Conservation (phyloP, 2,797 vertebrate genomes). For the Diplodus puntazzo region DNA sequence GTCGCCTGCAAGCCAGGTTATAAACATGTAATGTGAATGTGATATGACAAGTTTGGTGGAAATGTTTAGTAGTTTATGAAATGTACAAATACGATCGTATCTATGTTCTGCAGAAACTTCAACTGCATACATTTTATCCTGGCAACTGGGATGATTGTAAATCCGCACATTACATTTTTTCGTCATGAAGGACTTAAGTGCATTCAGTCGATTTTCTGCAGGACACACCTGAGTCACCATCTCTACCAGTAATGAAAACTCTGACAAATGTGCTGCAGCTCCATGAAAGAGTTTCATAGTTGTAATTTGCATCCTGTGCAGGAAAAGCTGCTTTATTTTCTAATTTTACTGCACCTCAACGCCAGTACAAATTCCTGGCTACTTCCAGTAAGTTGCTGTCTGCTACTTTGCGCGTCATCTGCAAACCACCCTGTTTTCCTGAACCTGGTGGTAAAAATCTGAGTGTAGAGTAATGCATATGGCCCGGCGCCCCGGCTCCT, state of each 20-base stretch:
- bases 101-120: too few relatives aligned
- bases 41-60: too few relatives aligned
- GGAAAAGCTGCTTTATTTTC: not conserved
- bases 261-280: not conserved
- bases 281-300: not conserved
- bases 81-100: too few relatives aligned
- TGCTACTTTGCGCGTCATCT: not conserved
- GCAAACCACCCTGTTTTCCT: constrained; percentile 12
- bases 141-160: too few relatives aligned
- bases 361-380: not conserved
- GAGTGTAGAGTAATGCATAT: not conserved
- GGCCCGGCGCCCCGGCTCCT: constrained; percentile 6
- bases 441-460: constrained; percentile 4
- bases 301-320: not conserved
- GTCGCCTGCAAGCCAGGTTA: too few relatives aligned
- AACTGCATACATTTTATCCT: too few relatives aligned
- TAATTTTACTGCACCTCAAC: not conserved
- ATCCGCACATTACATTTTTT: not conserved
- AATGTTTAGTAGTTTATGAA: too few relatives aligned
- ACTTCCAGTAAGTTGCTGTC: not conserved
- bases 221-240: not conserved
- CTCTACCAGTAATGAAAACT: not conserved
- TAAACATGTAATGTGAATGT: too few relatives aligned
- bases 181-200: constrained; percentile 2
- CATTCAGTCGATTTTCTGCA: not conserved